These are phyloP conservation scores for Paratrypauchen microcephalus DNA, from an alignment of 2,797 vertebrate species.

Conservation along the genomic window DNA sequence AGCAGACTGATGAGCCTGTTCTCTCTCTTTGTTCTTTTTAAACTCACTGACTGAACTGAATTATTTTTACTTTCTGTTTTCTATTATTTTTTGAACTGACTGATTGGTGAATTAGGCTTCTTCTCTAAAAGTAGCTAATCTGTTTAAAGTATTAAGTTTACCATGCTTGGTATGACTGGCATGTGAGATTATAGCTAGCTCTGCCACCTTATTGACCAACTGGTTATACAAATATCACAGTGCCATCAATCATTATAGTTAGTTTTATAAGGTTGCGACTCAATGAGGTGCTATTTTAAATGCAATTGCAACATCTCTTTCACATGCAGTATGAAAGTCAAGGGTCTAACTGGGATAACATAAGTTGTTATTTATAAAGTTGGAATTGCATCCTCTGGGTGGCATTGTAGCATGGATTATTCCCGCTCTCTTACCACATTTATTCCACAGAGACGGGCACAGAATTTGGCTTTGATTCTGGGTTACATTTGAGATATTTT, in stretches of 20 bases:
- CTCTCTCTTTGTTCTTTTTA: slow-evolving; percentile 1
- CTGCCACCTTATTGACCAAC: slow-evolving; percentile 38
- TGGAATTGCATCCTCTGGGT: slow-evolving; percentile 22
- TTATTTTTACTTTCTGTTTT: slow-evolving; percentile 12
- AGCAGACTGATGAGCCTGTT: slow-evolving; percentile 4
- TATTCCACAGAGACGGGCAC: slow-evolving; percentile 7
- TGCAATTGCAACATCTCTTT: not conserved
- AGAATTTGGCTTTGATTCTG: slow-evolving; percentile 17
- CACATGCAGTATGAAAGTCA: not conserved
- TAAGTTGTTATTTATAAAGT: slow-evolving; percentile 25
- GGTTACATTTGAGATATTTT: slow-evolving; percentile 10
- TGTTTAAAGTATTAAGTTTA: slow-evolving; percentile 58
- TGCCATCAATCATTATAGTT: slow-evolving; percentile 5
- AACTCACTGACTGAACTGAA: not conserved
- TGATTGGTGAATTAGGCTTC: slow-evolving; percentile 27
- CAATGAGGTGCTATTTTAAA: not conserved
- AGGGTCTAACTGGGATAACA: not conserved
- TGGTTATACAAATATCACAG: slow-evolving; percentile 24
- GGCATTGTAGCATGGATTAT: slow-evolving; percentile 5
- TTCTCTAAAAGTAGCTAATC: slow-evolving; percentile 55
- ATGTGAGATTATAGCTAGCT: slow-evolving; percentile 60
- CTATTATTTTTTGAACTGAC: not conserved
- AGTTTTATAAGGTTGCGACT: not conserved
- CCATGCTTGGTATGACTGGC: slow-evolving; percentile 57
- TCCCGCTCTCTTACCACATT: slow-evolving; percentile 6